Evolutionary conservation across 2,888 invertebrate species (phyloP), one percentile per base, ranked within the genome.

Genomic region (Pardosa pseudoannulata): DNA sequence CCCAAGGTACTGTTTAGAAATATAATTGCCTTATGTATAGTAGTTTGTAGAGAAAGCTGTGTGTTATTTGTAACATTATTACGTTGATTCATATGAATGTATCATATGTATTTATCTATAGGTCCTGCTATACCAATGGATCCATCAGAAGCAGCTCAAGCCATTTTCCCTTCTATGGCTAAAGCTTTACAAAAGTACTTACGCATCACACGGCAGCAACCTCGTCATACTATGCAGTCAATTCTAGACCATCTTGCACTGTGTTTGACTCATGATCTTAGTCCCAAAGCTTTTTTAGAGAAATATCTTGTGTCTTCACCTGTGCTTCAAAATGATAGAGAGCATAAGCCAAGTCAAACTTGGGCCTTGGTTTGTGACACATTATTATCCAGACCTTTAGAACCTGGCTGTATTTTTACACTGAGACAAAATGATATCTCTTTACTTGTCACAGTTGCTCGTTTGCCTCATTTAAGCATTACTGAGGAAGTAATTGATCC

Each of bases 281-380:
- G 97, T 0, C 98, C 99, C 0, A 94, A 96, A 78, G 96, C 98
- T 9, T 99, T 99, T 92, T 93, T 99, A 0, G 98, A 99, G 91
- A 96, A 96, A 1, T 99, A 97, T 93, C 93, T 99, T 23, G 94
- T 94, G 0, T 95, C 96, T 89, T 95, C 95, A 0, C 96, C 97
- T 0, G 96, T 97, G 1, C 92, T 97, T 64, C 95, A 92, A 91
- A 96, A 96, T 83, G 96, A 96, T 88, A 95, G 96, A 90, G 96
- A 97, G 91, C 92, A 92, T 82, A 94, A 95, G 76, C 94, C 94
- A 64, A 93, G 96, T n/a, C 98, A 98, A 91, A 96, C 97, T 50
- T 99, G 99, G 99, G 96, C 98, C 1, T 93, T 98, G 70, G 95
- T 98, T 89, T 98, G 98, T 89, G 98, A 98, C 90, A 96, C 96